Conservation (phyloP, 1,140 invertebrate species). For the Leptoteleia sp. region DNA sequence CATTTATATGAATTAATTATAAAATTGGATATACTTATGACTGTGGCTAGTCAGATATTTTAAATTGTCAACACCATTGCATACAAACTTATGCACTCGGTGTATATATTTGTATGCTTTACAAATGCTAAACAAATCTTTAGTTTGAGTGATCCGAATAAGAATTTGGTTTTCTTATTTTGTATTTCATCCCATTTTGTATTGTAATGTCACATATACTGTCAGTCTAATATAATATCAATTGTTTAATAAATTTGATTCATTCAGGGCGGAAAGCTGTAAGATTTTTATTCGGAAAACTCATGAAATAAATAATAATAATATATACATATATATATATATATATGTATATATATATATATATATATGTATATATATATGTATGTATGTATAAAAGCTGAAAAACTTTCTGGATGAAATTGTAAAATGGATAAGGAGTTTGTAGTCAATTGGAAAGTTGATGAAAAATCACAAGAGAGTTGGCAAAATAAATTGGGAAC, state of each 20-base stretch:
- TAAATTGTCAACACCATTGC: conserved; percentile 65
- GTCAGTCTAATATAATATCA: too few relatives aligned
- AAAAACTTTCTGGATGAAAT: not conserved
- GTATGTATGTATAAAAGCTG: too few relatives aligned
- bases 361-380: too few relatives aligned
- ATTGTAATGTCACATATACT: too few relatives aligned
- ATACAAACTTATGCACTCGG: conserved; percentile 75
- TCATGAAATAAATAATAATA: conserved; percentile 26
- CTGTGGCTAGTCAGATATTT: conserved; percentile 79
- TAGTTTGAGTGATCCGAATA: conserved; percentile 56
- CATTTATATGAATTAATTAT: conserved; percentile 65
- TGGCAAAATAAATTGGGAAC: conserved; percentile 29
- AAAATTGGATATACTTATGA: conserved; percentile 73
- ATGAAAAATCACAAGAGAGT: not conserved
- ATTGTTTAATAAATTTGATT: too few relatives aligned
- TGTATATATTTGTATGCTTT: conserved; percentile 22
- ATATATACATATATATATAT: too few relatives aligned
- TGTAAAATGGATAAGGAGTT: conserved; percentile 5
- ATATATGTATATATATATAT: too few relatives aligned
- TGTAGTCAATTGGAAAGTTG: conserved; percentile 21
- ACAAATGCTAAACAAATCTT: conserved; percentile 22
- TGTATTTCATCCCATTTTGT: too few relatives aligned
- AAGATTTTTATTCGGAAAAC: conserved; percentile 57
- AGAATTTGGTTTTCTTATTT: conserved; percentile 13
- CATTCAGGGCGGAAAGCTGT: conserved; percentile 37